phyloP scores from a whole-genome alignment of 2,797 vertebrate genomes.

The Sardinella longiceps region DNA sequence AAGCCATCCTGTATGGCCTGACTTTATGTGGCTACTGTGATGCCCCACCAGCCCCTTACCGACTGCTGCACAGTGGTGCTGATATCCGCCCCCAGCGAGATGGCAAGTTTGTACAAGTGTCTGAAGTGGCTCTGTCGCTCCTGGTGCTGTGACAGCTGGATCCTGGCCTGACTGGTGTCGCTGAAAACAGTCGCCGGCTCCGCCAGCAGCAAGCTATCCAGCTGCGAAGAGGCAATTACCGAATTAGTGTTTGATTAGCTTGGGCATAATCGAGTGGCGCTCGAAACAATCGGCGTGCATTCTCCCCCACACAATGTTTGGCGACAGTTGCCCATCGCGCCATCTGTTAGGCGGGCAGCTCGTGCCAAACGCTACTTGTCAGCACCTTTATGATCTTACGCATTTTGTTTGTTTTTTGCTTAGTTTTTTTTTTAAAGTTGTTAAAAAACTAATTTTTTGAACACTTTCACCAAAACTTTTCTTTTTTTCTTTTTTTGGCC shows the following conservation, averaged over 20 bases:
- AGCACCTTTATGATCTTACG: background rate
- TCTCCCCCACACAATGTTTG: conserved; percentile 18
- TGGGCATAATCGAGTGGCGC: conserved; percentile 19
- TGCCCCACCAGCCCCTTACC: conserved; percentile 69
- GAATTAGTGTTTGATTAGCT: conserved; percentile 26
- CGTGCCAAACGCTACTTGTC: background rate
- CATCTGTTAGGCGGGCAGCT: background rate
- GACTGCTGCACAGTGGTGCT: conserved; percentile 68
- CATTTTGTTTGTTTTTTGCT: background rate
- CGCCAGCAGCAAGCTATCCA: conserved; percentile 68
- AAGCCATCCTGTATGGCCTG: background rate
- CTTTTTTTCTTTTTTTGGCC: background rate
- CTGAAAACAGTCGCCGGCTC: conserved; percentile 57
- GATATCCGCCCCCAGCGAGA: conserved; percentile 76
- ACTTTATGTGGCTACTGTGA: background rate
- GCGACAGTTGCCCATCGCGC: background rate
- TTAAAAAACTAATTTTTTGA: background rate
- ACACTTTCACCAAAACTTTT: background rate
- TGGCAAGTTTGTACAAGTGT: conserved; percentile 73
- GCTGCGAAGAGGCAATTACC: conserved; percentile 58
- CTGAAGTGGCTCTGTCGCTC: conserved; percentile 73
- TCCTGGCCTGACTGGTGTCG: conserved; percentile 57
- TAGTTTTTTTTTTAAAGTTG: conserved; percentile 1
- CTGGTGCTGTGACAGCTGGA: conserved; percentile 65
- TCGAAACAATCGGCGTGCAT: background rate